Conservation (phyloP, 2,113 vertebrate genomes). For the Pipa parva region DNA sequence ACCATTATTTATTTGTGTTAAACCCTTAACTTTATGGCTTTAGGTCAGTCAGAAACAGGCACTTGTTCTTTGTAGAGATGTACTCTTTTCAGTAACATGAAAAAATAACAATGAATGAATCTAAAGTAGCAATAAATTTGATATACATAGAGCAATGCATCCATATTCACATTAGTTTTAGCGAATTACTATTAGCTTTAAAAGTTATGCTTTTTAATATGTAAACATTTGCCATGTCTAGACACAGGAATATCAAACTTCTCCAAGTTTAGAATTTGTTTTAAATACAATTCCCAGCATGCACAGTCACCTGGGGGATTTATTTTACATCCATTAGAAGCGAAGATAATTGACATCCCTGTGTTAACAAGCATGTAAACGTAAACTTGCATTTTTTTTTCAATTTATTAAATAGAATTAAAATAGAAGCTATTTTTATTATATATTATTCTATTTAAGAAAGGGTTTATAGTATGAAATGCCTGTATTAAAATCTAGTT, state of each 20-base stretch:
- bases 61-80: too few species aligned
- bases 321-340: too few species aligned
- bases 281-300: too few species aligned
- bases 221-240: conserved; percentile 9
- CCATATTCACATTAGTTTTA: not conserved
- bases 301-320: too few species aligned
- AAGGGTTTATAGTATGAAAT: conserved; percentile 16
- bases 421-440: not conserved
- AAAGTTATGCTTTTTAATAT: conserved; percentile 18
- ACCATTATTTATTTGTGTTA: not conserved
- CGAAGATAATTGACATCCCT: too few species aligned
- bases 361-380: not conserved
- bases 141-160: not conserved
- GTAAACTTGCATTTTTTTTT: conserved; percentile 16
- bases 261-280: too few species aligned
- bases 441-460: not conserved
- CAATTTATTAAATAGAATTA: not conserved
- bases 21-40: conserved; percentile 23
- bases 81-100: too few species aligned
- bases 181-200: conserved; percentile 7
- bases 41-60: not conserved
- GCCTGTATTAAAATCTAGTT: too few species aligned
- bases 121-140: not conserved
- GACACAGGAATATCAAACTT: not conserved
- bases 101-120: not conserved